Evolutionary conservation across 2,797 vertebrate species (phyloP).

Genomic region (Adelosebastes latens): DNA sequence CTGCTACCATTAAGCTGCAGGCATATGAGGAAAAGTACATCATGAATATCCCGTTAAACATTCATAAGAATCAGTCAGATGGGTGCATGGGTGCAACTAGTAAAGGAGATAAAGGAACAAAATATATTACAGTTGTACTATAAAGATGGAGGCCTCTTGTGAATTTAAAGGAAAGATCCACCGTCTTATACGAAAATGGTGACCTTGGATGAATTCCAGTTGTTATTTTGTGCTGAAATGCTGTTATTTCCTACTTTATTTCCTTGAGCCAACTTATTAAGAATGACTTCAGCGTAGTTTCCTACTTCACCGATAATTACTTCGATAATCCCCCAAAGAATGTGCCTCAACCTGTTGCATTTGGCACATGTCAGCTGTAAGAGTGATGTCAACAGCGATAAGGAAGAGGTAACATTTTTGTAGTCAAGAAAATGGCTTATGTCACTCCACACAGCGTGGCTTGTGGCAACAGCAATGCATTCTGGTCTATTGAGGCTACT

Average conservation of each 20-base stretch:
- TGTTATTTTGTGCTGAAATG: background rate
- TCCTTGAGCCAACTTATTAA: background rate
- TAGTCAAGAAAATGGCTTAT: constrained; percentile 12
- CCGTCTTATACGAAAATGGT: background rate
- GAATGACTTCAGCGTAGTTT: background rate
- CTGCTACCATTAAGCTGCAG: background rate
- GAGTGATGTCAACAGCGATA: constrained; percentile 11
- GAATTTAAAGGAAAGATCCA: background rate
- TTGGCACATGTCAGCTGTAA: constrained; percentile 15
- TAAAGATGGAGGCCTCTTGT: background rate
- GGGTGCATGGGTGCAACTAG: background rate
- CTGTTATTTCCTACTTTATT: background rate
- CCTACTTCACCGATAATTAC: background rate
- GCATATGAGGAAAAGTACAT: background rate
- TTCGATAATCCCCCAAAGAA: constrained; percentile 12
- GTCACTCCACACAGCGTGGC: background rate
- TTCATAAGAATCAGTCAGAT: background rate
- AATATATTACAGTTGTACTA: background rate
- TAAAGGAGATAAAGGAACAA: background rate
- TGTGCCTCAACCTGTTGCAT: constrained; percentile 38
- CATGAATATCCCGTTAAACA: background rate
- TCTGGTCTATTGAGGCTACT: constrained; percentile 6
- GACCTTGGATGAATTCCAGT: background rate
- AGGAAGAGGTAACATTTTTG: constrained; percentile 30
- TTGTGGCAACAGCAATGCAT: constrained; percentile 17